Conservation (phyloP, 2,888 invertebrate species). For the Drosophila picticornis region DNA sequence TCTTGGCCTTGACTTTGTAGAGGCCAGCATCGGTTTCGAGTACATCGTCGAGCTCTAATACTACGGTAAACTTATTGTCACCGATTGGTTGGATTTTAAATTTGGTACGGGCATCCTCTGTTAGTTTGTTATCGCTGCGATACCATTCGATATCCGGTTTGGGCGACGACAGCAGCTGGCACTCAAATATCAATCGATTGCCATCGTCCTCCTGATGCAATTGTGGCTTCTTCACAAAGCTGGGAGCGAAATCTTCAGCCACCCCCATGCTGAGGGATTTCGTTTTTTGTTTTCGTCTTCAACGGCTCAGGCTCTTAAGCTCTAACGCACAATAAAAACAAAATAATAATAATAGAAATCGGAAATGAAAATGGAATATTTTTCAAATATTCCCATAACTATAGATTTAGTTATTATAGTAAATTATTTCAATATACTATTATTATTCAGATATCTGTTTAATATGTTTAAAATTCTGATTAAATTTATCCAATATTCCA, state of each 20-base stretch:
- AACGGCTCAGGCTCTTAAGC: constrained; percentile 56
- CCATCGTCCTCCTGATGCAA: constrained; percentile 98
- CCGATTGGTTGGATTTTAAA: constrained; percentile 95
- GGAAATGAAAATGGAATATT: not conserved
- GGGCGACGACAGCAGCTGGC: constrained; percentile 94
- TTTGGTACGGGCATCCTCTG: constrained; percentile 93
- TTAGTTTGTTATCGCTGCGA: constrained; percentile 93
- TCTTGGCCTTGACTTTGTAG: constrained; percentile 98
- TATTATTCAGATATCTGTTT: not conserved
- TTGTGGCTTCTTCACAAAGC: constrained; percentile 99
- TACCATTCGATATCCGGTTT: constrained; percentile 97
- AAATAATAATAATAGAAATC: not conserved
- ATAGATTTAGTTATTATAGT: not conserved
- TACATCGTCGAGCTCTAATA: constrained; percentile 97
- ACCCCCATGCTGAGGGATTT: constrained; percentile 84
- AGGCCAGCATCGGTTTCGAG: constrained; percentile 98
- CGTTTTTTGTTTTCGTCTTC: constrained; percentile 44
- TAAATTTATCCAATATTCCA: too few species aligned
- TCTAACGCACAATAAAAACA: constrained; percentile 32
- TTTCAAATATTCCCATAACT: not conserved
- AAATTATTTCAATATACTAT: not conserved
- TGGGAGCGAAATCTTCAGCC: constrained; percentile 97
- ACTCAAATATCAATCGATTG: constrained; percentile 97
- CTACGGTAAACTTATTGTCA: constrained; percentile 94
- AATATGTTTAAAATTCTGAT: not conserved